Base-by-base conservation (phyloP, 1,140 invertebrate genomes). In the Akabosia matsudoensis region DNA sequence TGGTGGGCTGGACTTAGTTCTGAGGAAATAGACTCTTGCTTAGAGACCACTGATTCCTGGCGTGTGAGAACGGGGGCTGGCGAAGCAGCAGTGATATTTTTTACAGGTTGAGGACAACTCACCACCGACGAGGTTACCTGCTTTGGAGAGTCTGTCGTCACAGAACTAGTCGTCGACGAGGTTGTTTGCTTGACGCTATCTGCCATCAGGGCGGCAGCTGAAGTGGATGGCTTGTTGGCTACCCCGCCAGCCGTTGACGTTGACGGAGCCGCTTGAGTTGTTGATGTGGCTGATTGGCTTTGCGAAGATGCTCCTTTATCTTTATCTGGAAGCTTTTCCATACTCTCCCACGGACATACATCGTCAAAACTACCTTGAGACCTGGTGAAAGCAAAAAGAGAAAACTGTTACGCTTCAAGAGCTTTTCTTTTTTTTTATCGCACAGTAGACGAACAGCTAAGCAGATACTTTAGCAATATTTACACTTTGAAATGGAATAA, bases 281-380 rank as follows among this genome's bases (percentile, higher is more conserved):
- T 4, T 3, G 54, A 14, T 61, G 54, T 14, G 3, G 70, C 18
- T 4, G 28, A 24, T 18, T 24, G 70, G 2, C 4, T 7, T 13
- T n/a, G 18, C 3, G 54, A 67, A 3, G 74, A 76, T 3, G 14
- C 18, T 10, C 22, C 45, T 1, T 37, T 31, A 14, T 77, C 74
- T 64, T 79, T 79, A 2, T 79, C 78, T 1, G 77, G 74, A 72
- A 79, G 74, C 30, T 78, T 78, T 33, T 78, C 76, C 74, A 78
- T 76, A 67, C 78, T 81, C 73, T 81, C 80, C 80, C 80, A 81
- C n/a, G 80, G 80, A 70, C 80, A 81, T 0, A 81, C 80, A 31
- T 81, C 80, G 45, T 81, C 80, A 51, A 81, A 73, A 78, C 79
- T 81, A 3, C 54, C 54, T 77, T 79, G 78, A 7, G 75, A 79